These are phyloP conservation scores for Premnoplex brunnescens DNA, from an alignment of 2,797 vertebrate genomes.

Conservation along the genomic window DNA sequence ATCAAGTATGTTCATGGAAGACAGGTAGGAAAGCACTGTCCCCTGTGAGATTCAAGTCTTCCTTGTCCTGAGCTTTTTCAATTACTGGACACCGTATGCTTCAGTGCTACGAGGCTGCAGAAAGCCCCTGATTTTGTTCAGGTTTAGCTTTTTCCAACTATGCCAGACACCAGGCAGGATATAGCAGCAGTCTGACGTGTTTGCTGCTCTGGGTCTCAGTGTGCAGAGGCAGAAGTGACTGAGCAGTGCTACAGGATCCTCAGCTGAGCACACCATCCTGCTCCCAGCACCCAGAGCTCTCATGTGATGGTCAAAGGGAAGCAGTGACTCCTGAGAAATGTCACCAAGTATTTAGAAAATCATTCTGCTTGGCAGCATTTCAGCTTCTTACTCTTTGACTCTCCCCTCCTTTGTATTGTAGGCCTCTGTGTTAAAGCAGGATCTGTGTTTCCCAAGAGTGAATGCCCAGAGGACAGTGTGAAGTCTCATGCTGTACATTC, in stretches of 20 bases:
- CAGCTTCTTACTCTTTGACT: background rate
- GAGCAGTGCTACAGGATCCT: background rate
- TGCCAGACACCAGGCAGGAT: background rate
- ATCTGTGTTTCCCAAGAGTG: background rate
- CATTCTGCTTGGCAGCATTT: background rate
- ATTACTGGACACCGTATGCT: background rate
- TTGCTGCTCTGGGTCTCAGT: background rate
- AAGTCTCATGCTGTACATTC: background rate
- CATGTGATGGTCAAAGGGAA: background rate
- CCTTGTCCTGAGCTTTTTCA: background rate
- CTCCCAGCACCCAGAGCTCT: background rate
- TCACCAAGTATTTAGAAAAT: background rate
- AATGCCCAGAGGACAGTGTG: background rate
- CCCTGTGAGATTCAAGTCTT: background rate
- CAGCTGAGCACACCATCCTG: background rate
- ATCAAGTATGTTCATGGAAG: background rate
- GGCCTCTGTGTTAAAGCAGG: background rate
- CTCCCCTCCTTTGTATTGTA: background rate
- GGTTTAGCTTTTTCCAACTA: background rate
- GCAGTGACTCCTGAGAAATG: background rate
- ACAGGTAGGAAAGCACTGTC: background rate
- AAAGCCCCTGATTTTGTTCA: background rate
- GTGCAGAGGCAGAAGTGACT: background rate
- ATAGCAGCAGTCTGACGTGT: background rate
- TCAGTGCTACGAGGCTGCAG: background rate